Evolutionary conservation across 2,797 vertebrate genomes (phyloP), one percentile per base, ranked within the genome.

Genomic region (Chrosomus eos): DNA sequence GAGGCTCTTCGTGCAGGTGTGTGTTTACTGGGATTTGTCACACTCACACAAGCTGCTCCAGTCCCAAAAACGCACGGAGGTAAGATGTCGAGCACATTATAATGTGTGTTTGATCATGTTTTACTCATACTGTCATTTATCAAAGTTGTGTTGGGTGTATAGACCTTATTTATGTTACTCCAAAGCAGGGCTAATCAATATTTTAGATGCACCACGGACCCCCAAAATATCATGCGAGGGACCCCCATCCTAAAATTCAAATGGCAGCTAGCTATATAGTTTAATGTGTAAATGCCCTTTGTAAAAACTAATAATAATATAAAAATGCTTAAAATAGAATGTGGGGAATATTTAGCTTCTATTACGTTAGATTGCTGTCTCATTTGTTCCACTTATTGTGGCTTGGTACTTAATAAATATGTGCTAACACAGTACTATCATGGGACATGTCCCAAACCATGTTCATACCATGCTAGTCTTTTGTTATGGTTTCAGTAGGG

Each of bases 11-110:
- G 66, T 45, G 82, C 36, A 79, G 83, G 86, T 91, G 92, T 93
- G 89, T 91, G 93, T 92, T 87, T 94, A 88, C 92, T 95, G 89
- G 90, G 88, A 89, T 93, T 91, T 87, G 91, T 72, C 87, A 73
- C 88, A 85, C 74, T 91, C 71, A 89, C 83, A 86, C 92, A 94
- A 90, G 92, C 92, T 66, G 93, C 91, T 53, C 95, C 95, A 87
- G 89, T 95, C 83, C 93, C 89, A 2, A 84, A 91, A 83, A 86
- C 53, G 80, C 89, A 89, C 85, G 87, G 83, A 95, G 95, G 95
- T 96, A 89, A 94, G 90, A 86, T 71, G 18, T 62, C 68, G n/a
- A 36, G 38, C 62, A n/a, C 21, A 18, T 81, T 55, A 40, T 62
- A 26, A 33, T 74, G 26, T 2, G 53, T 43, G 19, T 43, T 18